Evolutionary conservation across 2,797 vertebrate species (phyloP), one percentile per base, ranked within the genome.

Genomic region (Ctenochaetus hawaiiensis): DNA sequence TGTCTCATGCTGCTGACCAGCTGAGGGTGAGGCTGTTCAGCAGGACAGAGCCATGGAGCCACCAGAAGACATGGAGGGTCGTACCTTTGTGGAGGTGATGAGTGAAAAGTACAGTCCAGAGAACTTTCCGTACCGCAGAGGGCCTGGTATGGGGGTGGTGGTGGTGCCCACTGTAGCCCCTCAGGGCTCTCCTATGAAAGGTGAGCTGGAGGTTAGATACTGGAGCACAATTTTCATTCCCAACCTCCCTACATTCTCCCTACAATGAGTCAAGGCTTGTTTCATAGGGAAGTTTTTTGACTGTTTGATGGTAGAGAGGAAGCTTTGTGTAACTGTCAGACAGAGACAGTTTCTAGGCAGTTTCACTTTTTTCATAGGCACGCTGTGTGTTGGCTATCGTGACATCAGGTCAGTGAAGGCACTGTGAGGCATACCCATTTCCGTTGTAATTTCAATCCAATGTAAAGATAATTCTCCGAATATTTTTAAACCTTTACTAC

Each of bases 21-120:
- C 73, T 72, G 69, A 84, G 74, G 65, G 48, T 26, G 83, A 58
- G 51, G 64, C 72, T n/a, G 37, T 14, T 58, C 78, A 66, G 22
- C 43, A 8, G 56, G 61, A 78, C 77, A n/a, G 89, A 86, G 95
- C 93, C 85, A 98, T 98, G 97, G 97, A 97, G 89, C 93, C 83
- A 12, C 75, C 80, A 30, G 90, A 95, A 78, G 93, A 95, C 63
- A 91, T 83, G 70, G 94, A 94, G 5, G 98, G 98, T 68, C 97
- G 97, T 76, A 96, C 96, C 79, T 99, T 99, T 88, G 97, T 99
- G 96, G 96, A 99, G 96, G 97, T 98, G 70, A 96, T 99, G 81
- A 97, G 96, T 91, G 98, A 99, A 90, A 99, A 99, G 89, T 99
- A 99, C 84, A 99, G 98, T 91, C 98, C 98, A 0, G 98, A 99